These are phyloP conservation scores for Alloplasta piceator DNA, from an alignment of 2,888 invertebrate species.

Conservation along the genomic window DNA sequence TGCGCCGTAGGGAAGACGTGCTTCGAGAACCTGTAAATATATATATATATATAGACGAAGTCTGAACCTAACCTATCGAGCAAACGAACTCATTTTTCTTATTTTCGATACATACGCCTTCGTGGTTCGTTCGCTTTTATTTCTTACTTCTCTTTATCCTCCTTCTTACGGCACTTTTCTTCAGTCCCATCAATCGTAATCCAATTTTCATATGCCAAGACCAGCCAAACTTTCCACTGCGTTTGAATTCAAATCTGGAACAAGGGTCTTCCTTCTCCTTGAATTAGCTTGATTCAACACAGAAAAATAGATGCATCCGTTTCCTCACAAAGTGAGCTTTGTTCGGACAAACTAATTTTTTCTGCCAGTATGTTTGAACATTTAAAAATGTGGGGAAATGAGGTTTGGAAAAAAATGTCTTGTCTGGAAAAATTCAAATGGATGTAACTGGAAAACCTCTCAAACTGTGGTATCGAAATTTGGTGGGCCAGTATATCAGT, in stretches of 20 bases:
- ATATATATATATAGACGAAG: conserved; percentile 17
- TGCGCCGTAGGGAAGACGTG: conserved; percentile 56
- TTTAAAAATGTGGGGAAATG: no score
- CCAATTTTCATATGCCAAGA: conserved; percentile 43
- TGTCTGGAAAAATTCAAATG: no score
- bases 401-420: no score
- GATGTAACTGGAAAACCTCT: no score
- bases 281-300: no score
- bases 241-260: background rate
- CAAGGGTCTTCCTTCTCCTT: no score
- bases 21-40: conserved; percentile 39
- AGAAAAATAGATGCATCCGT: no score
- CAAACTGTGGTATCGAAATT: no score
- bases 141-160: conserved; percentile 48
- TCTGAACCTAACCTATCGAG: conserved; percentile 44
- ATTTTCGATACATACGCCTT: conserved; percentile 11
- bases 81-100: conserved; percentile 47
- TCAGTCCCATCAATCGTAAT: conserved; percentile 62
- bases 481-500: no score
- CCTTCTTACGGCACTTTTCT: conserved; percentile 55
- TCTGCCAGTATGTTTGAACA: no score
- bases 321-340: no score
- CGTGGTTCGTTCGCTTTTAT: conserved; percentile 17
- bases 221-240: conserved; percentile 9
- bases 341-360: no score